Evolutionary conservation across 2,888 invertebrate genomes (phyloP).

Genomic region (Harpagoxenus sublaevis): DNA sequence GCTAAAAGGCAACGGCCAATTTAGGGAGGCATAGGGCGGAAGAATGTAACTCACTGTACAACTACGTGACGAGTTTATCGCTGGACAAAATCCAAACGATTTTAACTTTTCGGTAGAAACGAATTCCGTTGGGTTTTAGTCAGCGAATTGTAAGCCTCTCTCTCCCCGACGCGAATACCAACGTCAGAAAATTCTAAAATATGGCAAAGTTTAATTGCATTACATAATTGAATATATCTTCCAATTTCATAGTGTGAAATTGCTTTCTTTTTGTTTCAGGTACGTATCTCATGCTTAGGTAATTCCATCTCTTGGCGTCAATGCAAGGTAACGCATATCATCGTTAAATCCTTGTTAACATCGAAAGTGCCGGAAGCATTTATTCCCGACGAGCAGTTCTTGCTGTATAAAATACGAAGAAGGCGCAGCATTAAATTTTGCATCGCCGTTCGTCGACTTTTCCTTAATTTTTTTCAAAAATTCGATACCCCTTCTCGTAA

Average conservation of each 20-base stretch:
- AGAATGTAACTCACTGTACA: conserved; percentile 55
- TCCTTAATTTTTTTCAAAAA: neutral
- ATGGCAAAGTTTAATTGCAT: neutral
- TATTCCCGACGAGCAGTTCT: neutral
- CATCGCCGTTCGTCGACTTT: neutral
- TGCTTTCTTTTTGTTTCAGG: conserved; percentile 76
- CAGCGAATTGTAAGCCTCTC: neutral
- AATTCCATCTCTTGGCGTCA: conserved; percentile 51
- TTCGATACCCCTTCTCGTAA: neutral
- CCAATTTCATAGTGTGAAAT: neutral
- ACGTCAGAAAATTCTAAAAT: conserved; percentile 14
- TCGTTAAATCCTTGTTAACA: conserved; percentile 32
- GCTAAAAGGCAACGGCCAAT: conserved; percentile 75
- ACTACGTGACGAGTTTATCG: conserved; percentile 70
- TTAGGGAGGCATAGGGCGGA: conserved; percentile 66
- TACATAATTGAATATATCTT: neutral
- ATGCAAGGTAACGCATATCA: conserved; percentile 61
- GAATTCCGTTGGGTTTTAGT: conserved; percentile 63
- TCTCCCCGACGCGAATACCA: neutral
- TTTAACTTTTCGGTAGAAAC: conserved; percentile 72
- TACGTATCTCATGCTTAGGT: conserved; percentile 73
- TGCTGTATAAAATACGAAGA: neutral
- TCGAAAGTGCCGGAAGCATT: neutral
- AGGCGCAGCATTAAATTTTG: conserved; percentile 1
- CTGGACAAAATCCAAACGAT: conserved; percentile 81